Conservation (phyloP, 2,797 vertebrate genomes). For the Gymnodraco acuticeps region DNA sequence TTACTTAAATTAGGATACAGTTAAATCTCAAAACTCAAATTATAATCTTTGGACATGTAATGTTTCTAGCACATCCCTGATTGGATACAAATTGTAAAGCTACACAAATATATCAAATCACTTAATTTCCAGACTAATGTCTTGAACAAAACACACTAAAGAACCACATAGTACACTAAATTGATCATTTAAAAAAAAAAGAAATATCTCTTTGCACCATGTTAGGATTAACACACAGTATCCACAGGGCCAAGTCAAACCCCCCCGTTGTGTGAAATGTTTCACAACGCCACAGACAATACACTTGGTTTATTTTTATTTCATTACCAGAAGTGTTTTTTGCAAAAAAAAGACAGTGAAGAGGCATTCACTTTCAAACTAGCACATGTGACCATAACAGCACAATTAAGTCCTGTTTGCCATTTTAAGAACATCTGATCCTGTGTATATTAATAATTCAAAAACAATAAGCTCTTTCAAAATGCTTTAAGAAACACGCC, state of each 20-base stretch:
- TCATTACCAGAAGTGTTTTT: not conserved
- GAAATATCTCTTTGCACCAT: not conserved
- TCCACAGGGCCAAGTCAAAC: not conserved
- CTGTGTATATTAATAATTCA: not conserved
- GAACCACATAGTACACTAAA: not conserved
- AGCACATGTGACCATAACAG: slow-evolving; percentile 9
- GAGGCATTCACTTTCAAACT: slow-evolving; percentile 5
- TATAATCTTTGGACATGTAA: not conserved
- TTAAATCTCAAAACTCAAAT: not conserved
- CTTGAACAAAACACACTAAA: not conserved
- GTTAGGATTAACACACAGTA: not conserved
- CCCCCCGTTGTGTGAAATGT: slow-evolving; percentile 9
- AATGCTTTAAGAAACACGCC: not conserved
- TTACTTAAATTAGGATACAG: not conserved
- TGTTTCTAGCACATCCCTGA: not conserved
- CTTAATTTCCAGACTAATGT: not conserved
- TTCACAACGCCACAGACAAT: slow-evolving; percentile 36
- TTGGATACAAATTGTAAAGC: not conserved
- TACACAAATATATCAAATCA: too few species aligned
- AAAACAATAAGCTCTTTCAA: not conserved
- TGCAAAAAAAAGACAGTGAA: slow-evolving; percentile 1
- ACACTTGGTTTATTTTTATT: slow-evolving; percentile 31
- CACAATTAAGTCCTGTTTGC: slow-evolving; percentile 13
- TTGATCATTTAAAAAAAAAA: not conserved
- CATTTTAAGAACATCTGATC: slow-evolving; percentile 8